Conservation (phyloP, 2,113 vertebrate genomes). For the Tapirus terrestris region DNA sequence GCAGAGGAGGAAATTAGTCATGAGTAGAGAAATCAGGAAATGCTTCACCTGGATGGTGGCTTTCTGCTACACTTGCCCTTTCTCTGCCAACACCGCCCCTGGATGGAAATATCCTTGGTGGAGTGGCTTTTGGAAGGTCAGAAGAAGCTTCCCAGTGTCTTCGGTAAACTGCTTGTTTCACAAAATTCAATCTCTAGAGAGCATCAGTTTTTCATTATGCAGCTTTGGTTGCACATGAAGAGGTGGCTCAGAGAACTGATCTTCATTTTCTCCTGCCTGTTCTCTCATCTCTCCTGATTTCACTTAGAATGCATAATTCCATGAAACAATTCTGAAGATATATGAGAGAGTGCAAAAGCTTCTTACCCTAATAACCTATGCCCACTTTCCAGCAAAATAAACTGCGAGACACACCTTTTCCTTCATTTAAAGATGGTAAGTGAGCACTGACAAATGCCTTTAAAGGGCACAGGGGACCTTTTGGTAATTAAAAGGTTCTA, state of each 20-base stretch:
- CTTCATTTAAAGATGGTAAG: conserved; percentile 35
- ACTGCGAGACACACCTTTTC: not conserved
- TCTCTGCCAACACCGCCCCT: not conserved
- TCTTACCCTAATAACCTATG: not conserved
- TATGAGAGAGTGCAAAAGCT: not conserved
- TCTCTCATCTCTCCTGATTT: not conserved
- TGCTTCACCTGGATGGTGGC: not conserved
- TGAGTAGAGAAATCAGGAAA: not conserved
- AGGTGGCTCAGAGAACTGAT: not conserved
- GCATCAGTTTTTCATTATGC: not conserved
- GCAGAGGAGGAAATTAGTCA: not conserved
- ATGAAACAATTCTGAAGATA: not conserved
- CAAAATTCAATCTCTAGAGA: not conserved
- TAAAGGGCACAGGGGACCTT: not conserved
- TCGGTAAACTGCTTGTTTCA: not conserved
- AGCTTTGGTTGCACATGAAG: not conserved
- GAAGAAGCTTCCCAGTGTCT: not conserved
- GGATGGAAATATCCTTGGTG: not conserved
- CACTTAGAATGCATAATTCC: not conserved
- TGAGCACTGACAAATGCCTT: conserved; percentile 34
- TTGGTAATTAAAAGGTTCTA: conserved; percentile 68
- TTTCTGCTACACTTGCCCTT: not conserved
- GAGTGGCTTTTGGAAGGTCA: not conserved
- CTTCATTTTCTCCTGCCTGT: not conserved
- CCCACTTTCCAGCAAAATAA: not conserved